Percentiles rank a stretch among this genome's conserved stretches.
Evolutionary conservation across 2,113 vertebrate genomes (phyloP).

Genomic region (Mesocricetus auratus): DNA sequence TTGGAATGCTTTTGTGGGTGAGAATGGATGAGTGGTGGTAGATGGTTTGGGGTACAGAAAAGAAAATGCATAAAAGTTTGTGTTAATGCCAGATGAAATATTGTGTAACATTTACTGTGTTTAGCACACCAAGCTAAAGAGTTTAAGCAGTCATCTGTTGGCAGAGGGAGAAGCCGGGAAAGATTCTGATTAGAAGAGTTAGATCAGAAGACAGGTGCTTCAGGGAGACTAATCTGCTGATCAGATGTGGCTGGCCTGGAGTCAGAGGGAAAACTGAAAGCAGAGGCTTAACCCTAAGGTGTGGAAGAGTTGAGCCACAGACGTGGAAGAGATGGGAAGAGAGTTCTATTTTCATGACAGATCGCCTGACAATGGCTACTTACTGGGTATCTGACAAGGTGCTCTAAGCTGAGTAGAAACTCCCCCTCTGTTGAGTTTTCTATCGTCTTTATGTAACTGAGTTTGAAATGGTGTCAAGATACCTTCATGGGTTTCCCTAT

Average conservation of each 20-base stretch:
- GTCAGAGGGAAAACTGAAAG: background rate
- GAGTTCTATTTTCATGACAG: background rate
- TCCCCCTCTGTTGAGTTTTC: background rate
- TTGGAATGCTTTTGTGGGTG: background rate
- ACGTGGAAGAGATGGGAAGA: background rate
- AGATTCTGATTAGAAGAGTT: background rate
- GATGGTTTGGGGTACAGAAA: background rate
- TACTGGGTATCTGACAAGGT: background rate
- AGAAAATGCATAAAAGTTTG: slow-evolving; percentile 6
- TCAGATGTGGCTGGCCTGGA: background rate
- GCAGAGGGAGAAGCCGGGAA: background rate
- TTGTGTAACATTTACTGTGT: background rate
- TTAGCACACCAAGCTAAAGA: background rate
- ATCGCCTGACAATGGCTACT: background rate
- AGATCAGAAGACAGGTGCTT: background rate
- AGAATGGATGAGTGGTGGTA: background rate
- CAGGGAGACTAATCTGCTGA: background rate
- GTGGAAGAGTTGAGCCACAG: background rate
- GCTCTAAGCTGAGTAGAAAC: background rate
- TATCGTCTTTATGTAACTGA: background rate
- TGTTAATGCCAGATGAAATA: background rate
- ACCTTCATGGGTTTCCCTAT: background rate
- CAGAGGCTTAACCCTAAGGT: background rate
- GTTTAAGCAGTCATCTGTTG: background rate
- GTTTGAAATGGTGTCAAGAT: slow-evolving; percentile 31